These are phyloP conservation scores for Pheosia tremula DNA, from an alignment of 2,888 invertebrate species.

Conservation along the genomic window DNA sequence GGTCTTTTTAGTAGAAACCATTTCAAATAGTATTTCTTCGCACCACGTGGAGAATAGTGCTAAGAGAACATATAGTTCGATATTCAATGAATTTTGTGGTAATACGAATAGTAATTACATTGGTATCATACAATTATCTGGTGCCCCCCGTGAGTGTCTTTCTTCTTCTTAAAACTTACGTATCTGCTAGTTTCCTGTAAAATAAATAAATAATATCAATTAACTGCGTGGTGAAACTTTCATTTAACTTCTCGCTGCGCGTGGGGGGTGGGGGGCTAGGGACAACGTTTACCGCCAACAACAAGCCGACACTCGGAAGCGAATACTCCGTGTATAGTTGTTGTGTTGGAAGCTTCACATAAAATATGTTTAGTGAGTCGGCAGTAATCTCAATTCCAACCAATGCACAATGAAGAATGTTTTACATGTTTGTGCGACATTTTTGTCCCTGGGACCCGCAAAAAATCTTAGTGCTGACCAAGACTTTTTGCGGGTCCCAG, in stretches of 20 bases:
- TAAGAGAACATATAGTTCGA: too few species aligned
- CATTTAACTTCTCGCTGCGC: neutral
- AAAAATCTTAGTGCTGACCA: too few species aligned
- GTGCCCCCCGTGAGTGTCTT: neutral
- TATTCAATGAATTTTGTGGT: too few species aligned
- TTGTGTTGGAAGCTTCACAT: neutral
- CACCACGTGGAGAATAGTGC: too few species aligned
- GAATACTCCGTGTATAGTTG: neutral
- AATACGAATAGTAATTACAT: too few species aligned
- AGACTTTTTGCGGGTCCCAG: too few species aligned
- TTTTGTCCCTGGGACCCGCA: too few species aligned
- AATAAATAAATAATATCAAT: conserved; percentile 2
- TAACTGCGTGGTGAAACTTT: neutral
- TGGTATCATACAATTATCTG: neutral
- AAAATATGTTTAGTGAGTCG: neutral
- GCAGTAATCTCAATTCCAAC: too few species aligned
- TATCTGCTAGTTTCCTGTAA: neutral
- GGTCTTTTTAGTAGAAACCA: too few species aligned
- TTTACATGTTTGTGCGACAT: too few species aligned
- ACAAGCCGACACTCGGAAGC: neutral
- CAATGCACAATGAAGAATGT: too few species aligned
- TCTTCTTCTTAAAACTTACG: neutral
- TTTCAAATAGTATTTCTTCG: too few species aligned
- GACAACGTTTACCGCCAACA: neutral
- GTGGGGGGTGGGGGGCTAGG: neutral